Evolutionary conservation across 2,888 invertebrate species (phyloP).

Genomic region (Plebejus melissa): DNA sequence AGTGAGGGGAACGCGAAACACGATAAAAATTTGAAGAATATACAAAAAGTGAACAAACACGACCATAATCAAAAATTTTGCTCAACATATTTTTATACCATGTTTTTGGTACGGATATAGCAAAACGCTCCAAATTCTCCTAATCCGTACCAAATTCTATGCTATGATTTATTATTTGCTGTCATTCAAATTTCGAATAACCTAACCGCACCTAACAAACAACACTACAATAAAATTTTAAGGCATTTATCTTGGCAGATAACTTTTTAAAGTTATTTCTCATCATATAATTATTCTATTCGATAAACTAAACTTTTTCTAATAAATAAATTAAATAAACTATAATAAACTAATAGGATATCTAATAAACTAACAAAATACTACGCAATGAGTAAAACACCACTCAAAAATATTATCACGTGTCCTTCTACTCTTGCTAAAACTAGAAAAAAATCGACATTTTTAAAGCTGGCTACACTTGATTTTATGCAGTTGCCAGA

Average conservation of each 20-base stretch:
- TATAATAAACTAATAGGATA: constrained; percentile 4
- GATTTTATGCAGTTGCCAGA: neutral
- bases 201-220: constrained; percentile 5
- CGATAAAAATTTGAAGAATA: neutral
- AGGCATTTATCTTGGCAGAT: constrained; percentile 25
- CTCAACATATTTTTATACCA: neutral
- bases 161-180: neutral
- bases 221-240: constrained; percentile 18
- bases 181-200: neutral
- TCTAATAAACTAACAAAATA: neutral
- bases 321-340: constrained; percentile 20
- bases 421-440: constrained; percentile 3
- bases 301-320: constrained; percentile 12
- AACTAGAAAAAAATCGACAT: neutral
- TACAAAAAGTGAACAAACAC: neutral
- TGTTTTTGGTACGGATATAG: neutral
- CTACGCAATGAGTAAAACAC: constrained; percentile 1
- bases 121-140: no score
- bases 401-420: constrained; percentile 15
- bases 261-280: constrained; percentile 19
- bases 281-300: constrained; percentile 17
- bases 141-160: no score
- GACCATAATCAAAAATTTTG: neutral
- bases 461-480: neutral
- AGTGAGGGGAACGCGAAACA: neutral